Conservation (phyloP, 2,888 invertebrate genomes). For the Prenolepis imparis region DNA sequence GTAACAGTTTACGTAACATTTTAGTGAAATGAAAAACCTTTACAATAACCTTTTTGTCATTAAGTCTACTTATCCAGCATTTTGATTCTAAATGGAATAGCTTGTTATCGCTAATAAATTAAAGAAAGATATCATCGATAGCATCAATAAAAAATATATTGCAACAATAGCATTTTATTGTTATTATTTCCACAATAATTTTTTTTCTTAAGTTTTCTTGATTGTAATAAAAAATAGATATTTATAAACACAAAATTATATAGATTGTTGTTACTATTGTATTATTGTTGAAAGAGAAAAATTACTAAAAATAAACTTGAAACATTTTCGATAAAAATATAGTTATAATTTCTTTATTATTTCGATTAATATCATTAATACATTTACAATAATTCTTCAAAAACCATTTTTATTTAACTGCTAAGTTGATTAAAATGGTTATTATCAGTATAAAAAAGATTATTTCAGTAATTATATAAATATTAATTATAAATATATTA, state of each 20-base stretch:
- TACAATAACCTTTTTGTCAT: not conserved
- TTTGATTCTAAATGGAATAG: not conserved
- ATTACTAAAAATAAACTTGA: not conserved
- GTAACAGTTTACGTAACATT: conserved; percentile 28
- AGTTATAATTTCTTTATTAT: not conserved
- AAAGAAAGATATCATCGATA: not conserved
- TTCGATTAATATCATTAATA: not conserved
- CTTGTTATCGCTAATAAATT: not conserved
- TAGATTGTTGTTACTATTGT: not conserved
- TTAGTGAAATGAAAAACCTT: not conserved
- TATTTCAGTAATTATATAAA: not conserved
- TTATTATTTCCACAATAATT: not conserved
- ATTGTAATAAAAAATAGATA: conserved; percentile 17
- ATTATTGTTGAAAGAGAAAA: not conserved
- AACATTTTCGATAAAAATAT: not conserved
- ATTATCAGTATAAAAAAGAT: not conserved
- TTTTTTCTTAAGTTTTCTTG: not conserved
- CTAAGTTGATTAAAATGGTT: conserved; percentile 8
- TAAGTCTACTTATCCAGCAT: not conserved
- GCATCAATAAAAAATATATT: not conserved
- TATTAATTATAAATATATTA: not conserved
- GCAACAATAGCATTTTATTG: not conserved
- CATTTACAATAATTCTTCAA: not conserved
- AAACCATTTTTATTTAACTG: conserved; percentile 14
- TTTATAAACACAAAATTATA: not conserved